A percentile compares a stretch with the other conserved stretches of the same genome.
phyloP scores from a whole-genome alignment of 2,888 invertebrate species.

The Creontiades dilutus region DNA sequence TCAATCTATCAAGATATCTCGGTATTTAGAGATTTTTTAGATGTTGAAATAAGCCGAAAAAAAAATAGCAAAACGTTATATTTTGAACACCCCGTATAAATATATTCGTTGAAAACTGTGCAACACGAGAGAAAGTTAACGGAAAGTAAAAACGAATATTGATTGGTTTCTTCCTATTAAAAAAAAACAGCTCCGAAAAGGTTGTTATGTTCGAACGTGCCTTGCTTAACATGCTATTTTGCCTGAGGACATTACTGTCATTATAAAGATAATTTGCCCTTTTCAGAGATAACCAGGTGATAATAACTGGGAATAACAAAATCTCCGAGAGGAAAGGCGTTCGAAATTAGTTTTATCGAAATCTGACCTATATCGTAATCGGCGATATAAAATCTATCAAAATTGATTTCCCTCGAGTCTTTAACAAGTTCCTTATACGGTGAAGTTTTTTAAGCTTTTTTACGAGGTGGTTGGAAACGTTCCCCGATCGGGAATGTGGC shows the following conservation, averaged over 20 bases:
- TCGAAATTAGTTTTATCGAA: not conserved
- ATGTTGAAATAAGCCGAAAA: no score
- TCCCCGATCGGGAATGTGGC: no score
- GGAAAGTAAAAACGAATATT: no score
- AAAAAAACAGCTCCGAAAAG: not conserved
- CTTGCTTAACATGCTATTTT: not conserved
- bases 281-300: not conserved
- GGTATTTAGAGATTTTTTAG: no score
- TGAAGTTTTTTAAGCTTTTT: no score
- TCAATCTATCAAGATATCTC: no score
- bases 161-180: not conserved
- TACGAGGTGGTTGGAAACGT: no score
- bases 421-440: not conserved
- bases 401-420: not conserved
- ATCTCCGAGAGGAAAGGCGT: not conserved
- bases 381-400: not conserved
- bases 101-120: no score
- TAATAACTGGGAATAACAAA: not conserved
- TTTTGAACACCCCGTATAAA: no score
- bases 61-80: no score
- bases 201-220: not conserved
- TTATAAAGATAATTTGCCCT: not conserved
- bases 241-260: not conserved
- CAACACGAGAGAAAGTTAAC: no score
- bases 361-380: not conserved